Conservation (phyloP, 2,113 vertebrate genomes). For the Engystomops pustulosus region DNA sequence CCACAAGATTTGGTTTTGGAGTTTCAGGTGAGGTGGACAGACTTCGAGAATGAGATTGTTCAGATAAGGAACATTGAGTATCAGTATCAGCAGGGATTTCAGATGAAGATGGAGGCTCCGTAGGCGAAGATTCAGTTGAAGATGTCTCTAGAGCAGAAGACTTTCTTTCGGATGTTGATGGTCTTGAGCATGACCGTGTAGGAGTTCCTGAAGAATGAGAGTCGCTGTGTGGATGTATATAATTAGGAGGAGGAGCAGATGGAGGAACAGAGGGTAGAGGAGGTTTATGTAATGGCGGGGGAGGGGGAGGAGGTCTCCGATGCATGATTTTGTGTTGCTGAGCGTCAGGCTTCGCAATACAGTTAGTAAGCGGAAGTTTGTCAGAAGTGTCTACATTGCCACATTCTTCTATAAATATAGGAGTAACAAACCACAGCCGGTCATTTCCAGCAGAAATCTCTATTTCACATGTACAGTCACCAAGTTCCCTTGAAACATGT, state of each 20-base stretch:
- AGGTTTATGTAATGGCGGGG: constrained; percentile 65
- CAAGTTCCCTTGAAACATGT: constrained; percentile 62
- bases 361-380: constrained; percentile 66
- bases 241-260: not conserved
- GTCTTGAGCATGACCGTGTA: not conserved
- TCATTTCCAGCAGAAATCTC: constrained; percentile 77
- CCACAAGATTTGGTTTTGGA: not conserved
- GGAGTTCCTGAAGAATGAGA: not conserved
- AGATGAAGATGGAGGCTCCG: not conserved
- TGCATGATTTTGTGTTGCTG: constrained; percentile 67
- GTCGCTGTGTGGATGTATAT: not conserved
- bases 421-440: constrained; percentile 86
- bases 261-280: not conserved
- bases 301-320: constrained; percentile 76
- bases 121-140: not conserved
- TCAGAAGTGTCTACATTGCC: constrained; percentile 62
- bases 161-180: not conserved
- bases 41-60: not conserved
- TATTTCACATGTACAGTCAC: constrained; percentile 77
- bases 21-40: not conserved
- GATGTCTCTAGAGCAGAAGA: not conserved
- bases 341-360: constrained; percentile 57
- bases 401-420: constrained; percentile 84
- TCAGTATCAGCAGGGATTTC: not conserved
- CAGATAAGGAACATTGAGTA: not conserved